These are phyloP conservation scores for Hemiscyllium ocellatum DNA, from an alignment of 2,113 vertebrate genomes.

Conservation along the genomic window DNA sequence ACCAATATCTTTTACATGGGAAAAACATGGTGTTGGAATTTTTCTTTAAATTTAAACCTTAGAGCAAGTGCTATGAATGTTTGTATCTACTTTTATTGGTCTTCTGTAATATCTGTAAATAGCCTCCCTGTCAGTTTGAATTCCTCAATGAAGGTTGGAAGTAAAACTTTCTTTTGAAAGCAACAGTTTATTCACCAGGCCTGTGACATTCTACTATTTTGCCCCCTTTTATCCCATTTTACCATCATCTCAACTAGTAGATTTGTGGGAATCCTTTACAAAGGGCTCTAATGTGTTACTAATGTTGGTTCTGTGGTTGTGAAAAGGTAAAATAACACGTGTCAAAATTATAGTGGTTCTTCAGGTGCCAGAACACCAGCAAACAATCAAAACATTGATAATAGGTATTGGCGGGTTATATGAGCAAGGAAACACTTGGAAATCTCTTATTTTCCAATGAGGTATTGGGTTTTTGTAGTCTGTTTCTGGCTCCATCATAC, in stretches of 20 bases:
- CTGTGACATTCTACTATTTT: not conserved
- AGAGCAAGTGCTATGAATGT: not conserved
- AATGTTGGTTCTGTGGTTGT: not conserved
- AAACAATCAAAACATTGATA: not conserved
- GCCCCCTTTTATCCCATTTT: not conserved
- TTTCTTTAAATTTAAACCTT: not conserved
- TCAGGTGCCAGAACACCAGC: not conserved
- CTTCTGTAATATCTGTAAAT: not conserved
- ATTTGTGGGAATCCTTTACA: not conserved
- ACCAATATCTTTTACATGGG: not conserved
- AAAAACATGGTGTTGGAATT: not conserved
- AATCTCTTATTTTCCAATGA: not conserved
- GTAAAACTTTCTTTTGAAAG: not conserved
- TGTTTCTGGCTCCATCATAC: no score
- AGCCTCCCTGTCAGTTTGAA: not conserved
- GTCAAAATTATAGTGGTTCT: not conserved
- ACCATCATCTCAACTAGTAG: not conserved
- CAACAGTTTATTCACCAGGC: not conserved
- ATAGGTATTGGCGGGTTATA: not conserved
- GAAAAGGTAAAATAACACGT: not conserved
- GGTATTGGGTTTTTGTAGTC: not conserved
- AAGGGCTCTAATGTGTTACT: not conserved
- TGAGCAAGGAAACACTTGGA: not conserved
- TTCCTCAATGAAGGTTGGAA: not conserved
- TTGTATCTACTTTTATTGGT: not conserved